Evolutionary conservation across 2,888 invertebrate genomes (phyloP).

Genomic region (Ophion costatus): DNA sequence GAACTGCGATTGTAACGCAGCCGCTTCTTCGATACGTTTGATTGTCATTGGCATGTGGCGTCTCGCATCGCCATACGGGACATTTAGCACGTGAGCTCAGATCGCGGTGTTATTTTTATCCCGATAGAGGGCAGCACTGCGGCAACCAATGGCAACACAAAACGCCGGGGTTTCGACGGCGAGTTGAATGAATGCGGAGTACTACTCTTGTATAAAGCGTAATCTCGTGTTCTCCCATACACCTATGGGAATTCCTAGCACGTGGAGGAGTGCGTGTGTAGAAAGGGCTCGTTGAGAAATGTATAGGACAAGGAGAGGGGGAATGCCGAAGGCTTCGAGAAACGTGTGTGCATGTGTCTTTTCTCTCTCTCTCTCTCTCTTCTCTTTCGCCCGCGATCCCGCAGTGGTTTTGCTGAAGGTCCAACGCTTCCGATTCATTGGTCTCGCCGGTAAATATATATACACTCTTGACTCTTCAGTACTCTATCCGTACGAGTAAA

Average conservation of each 20-base stretch:
- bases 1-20: too few relatives aligned
- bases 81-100: too few relatives aligned
- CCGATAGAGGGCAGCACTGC: slow-evolving; percentile 55
- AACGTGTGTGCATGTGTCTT: slow-evolving; percentile 54
- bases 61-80: too few relatives aligned
- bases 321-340: slow-evolving; percentile 57
- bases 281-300: slow-evolving; percentile 59
- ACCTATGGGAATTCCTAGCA: neutral
- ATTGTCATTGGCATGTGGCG: too few relatives aligned
- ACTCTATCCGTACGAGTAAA: slow-evolving; percentile 28
- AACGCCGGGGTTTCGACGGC: slow-evolving; percentile 73
- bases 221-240: slow-evolving; percentile 53
- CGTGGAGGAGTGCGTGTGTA: neutral
- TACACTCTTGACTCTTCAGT: slow-evolving; percentile 14
- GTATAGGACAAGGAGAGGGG: slow-evolving; percentile 71
- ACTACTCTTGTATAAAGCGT: slow-evolving; percentile 71
- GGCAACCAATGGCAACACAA: slow-evolving; percentile 53
- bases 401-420: slow-evolving; percentile 30
- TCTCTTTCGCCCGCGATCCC: neutral
- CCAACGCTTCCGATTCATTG: slow-evolving; percentile 49
- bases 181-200: slow-evolving; percentile 83
- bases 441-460: slow-evolving; percentile 30
- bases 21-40: too few relatives aligned
- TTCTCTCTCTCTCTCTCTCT: slow-evolving; percentile 15
- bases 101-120: too few relatives aligned